Percentiles rank a stretch among this genome's conserved stretches.
Conservation (phyloP, 2,888 invertebrate species). For the Acanthosepion pharaonis region DNA sequence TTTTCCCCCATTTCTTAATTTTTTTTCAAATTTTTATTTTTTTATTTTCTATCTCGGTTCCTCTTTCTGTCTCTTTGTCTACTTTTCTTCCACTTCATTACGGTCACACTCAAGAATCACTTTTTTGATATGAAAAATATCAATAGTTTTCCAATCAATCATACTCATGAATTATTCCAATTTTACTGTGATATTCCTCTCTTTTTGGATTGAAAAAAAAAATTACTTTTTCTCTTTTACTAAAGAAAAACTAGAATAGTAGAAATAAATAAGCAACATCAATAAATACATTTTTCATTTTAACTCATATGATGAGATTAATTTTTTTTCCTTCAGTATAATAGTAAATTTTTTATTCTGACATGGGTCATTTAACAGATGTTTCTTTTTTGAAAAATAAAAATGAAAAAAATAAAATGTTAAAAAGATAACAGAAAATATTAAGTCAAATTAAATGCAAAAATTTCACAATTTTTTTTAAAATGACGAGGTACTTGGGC, state of each 20-base stretch:
- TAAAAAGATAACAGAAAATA: background rate
- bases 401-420: too few species aligned
- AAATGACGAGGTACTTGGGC: too few species aligned
- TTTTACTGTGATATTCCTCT: background rate
- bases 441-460: background rate
- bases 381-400: background rate
- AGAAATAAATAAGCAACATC: background rate
- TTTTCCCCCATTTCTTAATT: background rate
- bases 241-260: background rate
- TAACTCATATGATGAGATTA: background rate
- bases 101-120: background rate
- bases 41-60: background rate
- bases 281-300: background rate
- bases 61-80: background rate
- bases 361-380: slow-evolving; percentile 1
- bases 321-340: background rate
- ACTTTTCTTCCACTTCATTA: background rate
- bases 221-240: background rate
- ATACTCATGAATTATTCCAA: slow-evolving; percentile 11
- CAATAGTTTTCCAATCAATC: slow-evolving; percentile 33
- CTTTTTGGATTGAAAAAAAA: background rate
- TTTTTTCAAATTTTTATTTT: background rate
- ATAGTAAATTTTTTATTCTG: background rate
- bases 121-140: slow-evolving; percentile 4
- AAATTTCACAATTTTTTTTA: background rate